phyloP scores from a whole-genome alignment of 1,140 invertebrate species.

The Adelges cooleyi region DNA sequence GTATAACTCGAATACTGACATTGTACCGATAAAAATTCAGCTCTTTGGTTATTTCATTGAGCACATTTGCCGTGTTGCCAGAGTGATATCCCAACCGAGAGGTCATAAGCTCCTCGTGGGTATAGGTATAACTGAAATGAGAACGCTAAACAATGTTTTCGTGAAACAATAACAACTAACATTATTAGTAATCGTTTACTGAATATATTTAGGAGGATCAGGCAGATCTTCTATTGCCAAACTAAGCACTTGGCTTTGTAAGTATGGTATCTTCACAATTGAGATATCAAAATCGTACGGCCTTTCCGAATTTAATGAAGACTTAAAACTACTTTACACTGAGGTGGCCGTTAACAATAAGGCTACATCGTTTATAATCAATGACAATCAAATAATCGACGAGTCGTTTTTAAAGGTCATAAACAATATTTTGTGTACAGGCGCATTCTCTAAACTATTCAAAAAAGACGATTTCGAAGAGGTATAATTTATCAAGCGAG shows the following conservation, averaged over 20 bases:
- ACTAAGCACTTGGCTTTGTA: slow-evolving; percentile 65
- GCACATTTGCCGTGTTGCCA: slow-evolving; percentile 67
- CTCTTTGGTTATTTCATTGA: slow-evolving; percentile 86
- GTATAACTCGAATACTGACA: slow-evolving; percentile 60
- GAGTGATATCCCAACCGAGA: slow-evolving; percentile 64
- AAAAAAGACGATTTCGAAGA: slow-evolving; percentile 35
- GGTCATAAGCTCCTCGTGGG: slow-evolving; percentile 70
- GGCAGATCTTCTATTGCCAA: slow-evolving; percentile 66
- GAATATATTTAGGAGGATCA: slow-evolving; percentile 51
- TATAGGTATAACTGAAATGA: slow-evolving; percentile 48
- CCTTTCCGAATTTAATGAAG: slow-evolving; percentile 63
- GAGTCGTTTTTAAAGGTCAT: slow-evolving; percentile 89
- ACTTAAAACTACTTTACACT: slow-evolving; percentile 65
- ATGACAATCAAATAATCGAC: slow-evolving; percentile 72
- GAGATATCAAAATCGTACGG: slow-evolving; percentile 64
- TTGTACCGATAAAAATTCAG: slow-evolving; percentile 66
- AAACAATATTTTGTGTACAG: slow-evolving; percentile 83
- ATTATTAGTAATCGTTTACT: background rate
- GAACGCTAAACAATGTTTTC: background rate
- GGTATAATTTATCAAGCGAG: background rate
- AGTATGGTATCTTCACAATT: slow-evolving; percentile 64
- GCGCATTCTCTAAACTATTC: slow-evolving; percentile 84
- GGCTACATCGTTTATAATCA: slow-evolving; percentile 74
- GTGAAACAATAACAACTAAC: no score
- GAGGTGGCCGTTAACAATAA: slow-evolving; percentile 73